Base-by-base conservation (phyloP, 2,113 vertebrate species). In the Etia nguti region DNA sequence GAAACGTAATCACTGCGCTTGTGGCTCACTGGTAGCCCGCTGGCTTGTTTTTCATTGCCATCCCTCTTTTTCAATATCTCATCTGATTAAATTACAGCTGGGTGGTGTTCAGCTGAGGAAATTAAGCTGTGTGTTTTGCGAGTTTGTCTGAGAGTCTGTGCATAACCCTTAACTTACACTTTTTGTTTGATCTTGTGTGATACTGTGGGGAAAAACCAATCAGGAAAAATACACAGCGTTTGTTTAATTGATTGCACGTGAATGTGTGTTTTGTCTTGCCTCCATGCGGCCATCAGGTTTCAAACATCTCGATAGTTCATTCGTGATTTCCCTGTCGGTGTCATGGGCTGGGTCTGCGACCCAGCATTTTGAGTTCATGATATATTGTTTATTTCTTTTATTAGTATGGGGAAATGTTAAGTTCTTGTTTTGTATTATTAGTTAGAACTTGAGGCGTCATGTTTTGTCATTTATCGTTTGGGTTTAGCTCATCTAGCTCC, bases 41-140 rank as follows among this genome's bases (percentile, higher is more conserved):
- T 59, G 50, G 29, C 84, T 92, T 79, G 83, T 90, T 89, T 92
- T 84, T 88, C 79, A 41, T 59, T 31, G 46, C 81, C 70, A 82
- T 89, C 29, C 22, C 36, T 73, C 79, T 70, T 65, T 80, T 83
- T 86, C 88, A 89, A 20, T 82, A 81, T 90, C 75, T 82, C 75
- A 29, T 91, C 87, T 92, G 89, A 95, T 95, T 91, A 82, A 85
- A 94, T 95, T 95, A 93, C 55, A 83, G 90, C 88, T 90, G 84
- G 83, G 82, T 87, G 80, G 79, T 24, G 86, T 84, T 93, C 48
- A 65, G 16, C 31, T 4, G 82, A 92, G 93, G 90, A 94, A 92
- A 90, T 85, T 50, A 86, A 83, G 85, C 82, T 16, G 79, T 80
- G 79, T 75, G 55, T 90, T 56, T 73, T 16, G 79, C 0, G 38